Percentiles rank a stretch among this genome's conserved stretches.
Evolutionary conservation across 2,113 vertebrate genomes (phyloP).

Genomic region (Gallinago media): DNA sequence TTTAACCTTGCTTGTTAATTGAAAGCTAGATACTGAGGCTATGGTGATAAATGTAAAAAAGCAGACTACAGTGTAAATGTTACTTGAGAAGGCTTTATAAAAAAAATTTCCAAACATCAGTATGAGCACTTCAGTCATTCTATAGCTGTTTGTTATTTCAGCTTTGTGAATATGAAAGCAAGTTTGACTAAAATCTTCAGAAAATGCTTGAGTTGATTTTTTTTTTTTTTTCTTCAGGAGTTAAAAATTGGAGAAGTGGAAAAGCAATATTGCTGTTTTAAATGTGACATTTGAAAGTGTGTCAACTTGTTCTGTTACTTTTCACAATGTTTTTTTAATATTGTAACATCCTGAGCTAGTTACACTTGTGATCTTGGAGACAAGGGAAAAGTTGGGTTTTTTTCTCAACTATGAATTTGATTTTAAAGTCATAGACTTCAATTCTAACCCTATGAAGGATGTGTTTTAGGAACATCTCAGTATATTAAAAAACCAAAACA

Average conservation of each 20-base stretch:
- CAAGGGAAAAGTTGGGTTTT: background rate
- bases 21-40: background rate
- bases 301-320: slow-evolving; percentile 57
- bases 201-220: background rate
- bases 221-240: background rate
- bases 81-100: background rate
- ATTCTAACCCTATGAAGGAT: background rate
- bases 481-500: background rate
- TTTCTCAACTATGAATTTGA: background rate
- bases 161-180: background rate
- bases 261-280: background rate
- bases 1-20: background rate
- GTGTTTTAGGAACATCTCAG: background rate
- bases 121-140: background rate
- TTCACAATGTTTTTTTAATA: slow-evolving; percentile 60
- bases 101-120: background rate
- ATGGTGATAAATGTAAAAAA: background rate
- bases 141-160: background rate
- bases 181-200: background rate
- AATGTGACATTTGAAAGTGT: slow-evolving; percentile 47
- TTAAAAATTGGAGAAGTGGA: background rate
- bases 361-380: background rate
- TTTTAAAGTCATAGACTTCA: background rate
- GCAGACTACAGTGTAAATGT: background rate
- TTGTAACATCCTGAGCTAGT: slow-evolving; percentile 33